Percentiles rank a stretch among this genome's conserved stretches.
phyloP scores from a whole-genome alignment of 2,888 invertebrate species.

The Shargacucullia verbasci region DNA sequence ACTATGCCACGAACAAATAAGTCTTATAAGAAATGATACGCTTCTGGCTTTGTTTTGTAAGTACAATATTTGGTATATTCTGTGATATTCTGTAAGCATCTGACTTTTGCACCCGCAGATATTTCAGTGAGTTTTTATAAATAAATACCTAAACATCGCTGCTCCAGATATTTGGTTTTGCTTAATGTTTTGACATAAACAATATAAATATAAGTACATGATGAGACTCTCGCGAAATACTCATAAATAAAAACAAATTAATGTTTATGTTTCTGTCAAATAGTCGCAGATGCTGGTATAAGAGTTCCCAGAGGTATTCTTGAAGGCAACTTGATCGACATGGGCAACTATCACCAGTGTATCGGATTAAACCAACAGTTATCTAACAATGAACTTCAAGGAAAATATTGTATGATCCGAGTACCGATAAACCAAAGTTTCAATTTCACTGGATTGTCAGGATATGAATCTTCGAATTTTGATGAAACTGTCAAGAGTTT shows the following conservation, averaged over 20 bases:
- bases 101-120: too few species aligned
- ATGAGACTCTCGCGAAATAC: too few species aligned
- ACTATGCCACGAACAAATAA: slow-evolving; percentile 70
- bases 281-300: slow-evolving; percentile 68
- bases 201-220: too few species aligned
- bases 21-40: slow-evolving; percentile 53
- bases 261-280: background rate
- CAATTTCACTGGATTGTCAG: slow-evolving; percentile 29
- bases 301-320: slow-evolving; percentile 63
- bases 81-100: background rate
- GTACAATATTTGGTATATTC: slow-evolving; percentile 46
- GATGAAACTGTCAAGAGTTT: slow-evolving; percentile 33
- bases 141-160: too few species aligned
- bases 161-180: too few species aligned
- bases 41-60: slow-evolving; percentile 65
- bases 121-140: too few species aligned
- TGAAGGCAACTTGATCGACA: slow-evolving; percentile 58
- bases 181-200: too few species aligned
- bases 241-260: too few species aligned
- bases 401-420: slow-evolving; percentile 69
- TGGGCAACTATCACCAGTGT: slow-evolving; percentile 70
- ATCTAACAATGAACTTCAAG: slow-evolving; percentile 55
- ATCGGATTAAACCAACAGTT: slow-evolving; percentile 55
- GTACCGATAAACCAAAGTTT: slow-evolving; percentile 59
- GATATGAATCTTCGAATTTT: slow-evolving; percentile 13